phyloP scores from a whole-genome alignment of 2,888 invertebrate genomes.

The Palloptera scutellata region DNA sequence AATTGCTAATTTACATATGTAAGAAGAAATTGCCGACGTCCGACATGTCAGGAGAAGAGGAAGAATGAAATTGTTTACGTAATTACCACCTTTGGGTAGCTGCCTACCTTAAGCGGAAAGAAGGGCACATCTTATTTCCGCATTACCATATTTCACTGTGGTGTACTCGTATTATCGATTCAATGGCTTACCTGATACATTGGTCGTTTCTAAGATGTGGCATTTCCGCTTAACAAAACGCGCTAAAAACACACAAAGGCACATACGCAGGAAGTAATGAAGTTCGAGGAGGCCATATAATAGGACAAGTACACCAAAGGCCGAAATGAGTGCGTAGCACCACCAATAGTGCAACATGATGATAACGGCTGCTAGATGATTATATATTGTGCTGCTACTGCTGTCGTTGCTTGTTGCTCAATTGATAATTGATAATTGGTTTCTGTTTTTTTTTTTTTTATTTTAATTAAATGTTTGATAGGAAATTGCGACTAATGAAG shows the following conservation, averaged over 20 bases:
- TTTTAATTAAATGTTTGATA: too few species aligned
- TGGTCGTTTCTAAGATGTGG: conserved; percentile 73
- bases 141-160: background rate
- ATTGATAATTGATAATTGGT: too few species aligned
- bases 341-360: conserved; percentile 26
- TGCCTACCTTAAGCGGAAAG: too few species aligned
- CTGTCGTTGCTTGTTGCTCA: too few species aligned
- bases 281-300: conserved; percentile 74
- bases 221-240: conserved; percentile 71
- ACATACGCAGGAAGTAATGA: conserved; percentile 77
- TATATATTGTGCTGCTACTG: too few species aligned
- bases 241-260: conserved; percentile 73
- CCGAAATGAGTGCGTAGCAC: conserved; percentile 52
- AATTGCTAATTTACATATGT: background rate
- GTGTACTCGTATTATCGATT: background rate
- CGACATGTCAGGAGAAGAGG: background rate
- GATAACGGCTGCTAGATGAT: too few species aligned
- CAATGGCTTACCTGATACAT: conserved; percentile 71
- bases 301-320: conserved; percentile 57
- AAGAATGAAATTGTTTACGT: background rate
- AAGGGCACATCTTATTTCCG: too few species aligned
- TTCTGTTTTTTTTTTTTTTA: too few species aligned
- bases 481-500: too few species aligned
- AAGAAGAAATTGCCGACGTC: background rate
- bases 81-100: background rate